Evolutionary conservation across 2,888 invertebrate genomes (phyloP).

Genomic region (Trachelus stipa): DNA sequence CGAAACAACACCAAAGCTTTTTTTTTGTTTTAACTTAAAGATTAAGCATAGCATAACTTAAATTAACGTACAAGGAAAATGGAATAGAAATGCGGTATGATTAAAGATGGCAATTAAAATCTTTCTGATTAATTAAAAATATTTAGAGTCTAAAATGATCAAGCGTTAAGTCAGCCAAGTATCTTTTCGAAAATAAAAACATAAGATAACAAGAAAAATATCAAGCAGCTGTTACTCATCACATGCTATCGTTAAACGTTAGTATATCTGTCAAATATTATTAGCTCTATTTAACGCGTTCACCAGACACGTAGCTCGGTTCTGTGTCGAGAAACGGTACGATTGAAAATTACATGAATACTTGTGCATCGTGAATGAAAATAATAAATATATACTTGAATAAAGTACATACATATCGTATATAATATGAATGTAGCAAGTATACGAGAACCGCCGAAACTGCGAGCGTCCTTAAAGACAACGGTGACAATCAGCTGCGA

Average conservation of each 20-base stretch:
- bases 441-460: constrained; percentile 2
- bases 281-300: constrained; percentile 3
- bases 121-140: not conserved
- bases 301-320: constrained; percentile 2
- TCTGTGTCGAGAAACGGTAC: not conserved
- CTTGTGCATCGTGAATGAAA: not conserved
- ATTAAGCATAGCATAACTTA: not conserved
- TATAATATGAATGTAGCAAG: not conserved
- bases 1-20: not conserved
- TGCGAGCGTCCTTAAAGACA: constrained; percentile 8
- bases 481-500: constrained; percentile 8
- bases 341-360: not conserved
- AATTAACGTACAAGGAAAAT: not conserved
- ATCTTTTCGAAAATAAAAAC: not conserved
- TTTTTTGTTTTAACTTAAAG: not conserved
- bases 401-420: not conserved
- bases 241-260: constrained; percentile 4
- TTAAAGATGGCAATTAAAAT: not conserved
- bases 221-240: not conserved
- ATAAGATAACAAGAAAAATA: not conserved
- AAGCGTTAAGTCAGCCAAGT: not conserved
- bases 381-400: not conserved
- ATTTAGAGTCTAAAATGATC: not conserved
- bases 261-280: not conserved
- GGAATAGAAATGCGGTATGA: not conserved